These are phyloP conservation scores for Gobionotothen gibberifrons DNA, from an alignment of 2,797 vertebrate species.

Conservation along the genomic window DNA sequence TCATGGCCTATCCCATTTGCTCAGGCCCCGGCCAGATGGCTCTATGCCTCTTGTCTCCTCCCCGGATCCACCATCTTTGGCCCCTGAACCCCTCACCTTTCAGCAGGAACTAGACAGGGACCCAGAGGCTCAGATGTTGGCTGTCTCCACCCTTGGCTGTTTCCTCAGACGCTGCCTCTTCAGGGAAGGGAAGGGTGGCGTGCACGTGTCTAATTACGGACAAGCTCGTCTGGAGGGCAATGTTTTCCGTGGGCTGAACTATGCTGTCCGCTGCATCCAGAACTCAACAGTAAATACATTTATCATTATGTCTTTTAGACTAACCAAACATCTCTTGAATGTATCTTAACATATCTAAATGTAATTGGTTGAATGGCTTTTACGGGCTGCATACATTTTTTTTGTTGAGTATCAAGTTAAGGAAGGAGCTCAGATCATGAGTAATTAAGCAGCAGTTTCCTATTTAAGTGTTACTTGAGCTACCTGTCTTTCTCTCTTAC, in stretches of 20 bases:
- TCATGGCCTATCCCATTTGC: conserved; percentile 85
- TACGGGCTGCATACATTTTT: conserved; percentile 3
- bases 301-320: neutral
- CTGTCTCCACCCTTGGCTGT: conserved; percentile 86
- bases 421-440: conserved; percentile 41
- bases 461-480: conserved; percentile 37
- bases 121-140: conserved; percentile 86
- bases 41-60: conserved; percentile 79
- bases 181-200: conserved; percentile 89
- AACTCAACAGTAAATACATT: conserved; percentile 86
- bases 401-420: conserved; percentile 21
- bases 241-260: conserved; percentile 88
- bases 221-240: conserved; percentile 90
- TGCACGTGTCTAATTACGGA: conserved; percentile 88
- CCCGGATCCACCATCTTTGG: conserved; percentile 71
- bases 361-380: neutral
- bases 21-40: conserved; percentile 79
- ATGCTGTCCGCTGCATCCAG: conserved; percentile 89
- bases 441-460: conserved; percentile 52
- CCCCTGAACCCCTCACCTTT: conserved; percentile 82
- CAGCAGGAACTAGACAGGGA: conserved; percentile 90
- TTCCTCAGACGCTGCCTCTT: conserved; percentile 89
- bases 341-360: neutral
- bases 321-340: conserved; percentile 5
- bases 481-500: conserved; percentile 29